These are phyloP conservation scores for Megamerina dolium DNA, from an alignment of 2,888 invertebrate genomes.

Conservation along the genomic window DNA sequence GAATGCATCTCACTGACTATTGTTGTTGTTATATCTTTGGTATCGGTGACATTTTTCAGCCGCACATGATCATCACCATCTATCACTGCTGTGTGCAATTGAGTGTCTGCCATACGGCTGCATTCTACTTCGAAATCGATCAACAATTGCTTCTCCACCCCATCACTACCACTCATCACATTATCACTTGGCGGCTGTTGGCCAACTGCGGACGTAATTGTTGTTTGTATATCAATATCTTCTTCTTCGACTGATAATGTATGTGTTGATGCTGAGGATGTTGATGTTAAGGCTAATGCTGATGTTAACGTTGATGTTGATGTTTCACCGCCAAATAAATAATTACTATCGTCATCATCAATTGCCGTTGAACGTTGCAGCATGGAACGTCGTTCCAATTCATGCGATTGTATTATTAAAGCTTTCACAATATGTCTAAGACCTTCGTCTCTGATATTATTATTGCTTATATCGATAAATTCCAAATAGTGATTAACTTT, in stretches of 20 bases:
- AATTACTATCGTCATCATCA: constrained; percentile 34
- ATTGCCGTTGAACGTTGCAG: constrained; percentile 36
- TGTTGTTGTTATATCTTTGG: constrained; percentile 4
- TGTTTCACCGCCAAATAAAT: constrained; percentile 21
- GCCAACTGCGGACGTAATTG: not conserved
- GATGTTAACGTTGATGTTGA: not conserved
- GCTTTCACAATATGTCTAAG: constrained; percentile 68
- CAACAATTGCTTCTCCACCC: constrained; percentile 1
- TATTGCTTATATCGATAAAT: constrained; percentile 74
- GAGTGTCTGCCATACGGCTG: not conserved
- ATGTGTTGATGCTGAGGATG: constrained; percentile 16
- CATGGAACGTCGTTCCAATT: constrained; percentile 37
- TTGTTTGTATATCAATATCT: not conserved
- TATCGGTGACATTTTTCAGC: not conserved
- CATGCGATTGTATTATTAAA: constrained; percentile 59
- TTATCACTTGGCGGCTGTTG: not conserved
- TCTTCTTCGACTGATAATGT: constrained; percentile 5
- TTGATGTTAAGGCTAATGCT: constrained; percentile 6
- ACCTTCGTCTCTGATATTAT: constrained; percentile 59
- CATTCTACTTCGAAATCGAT: constrained; percentile 8
- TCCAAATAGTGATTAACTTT: constrained; percentile 69
- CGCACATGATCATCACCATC: too few species aligned
- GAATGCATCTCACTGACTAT: not conserved
- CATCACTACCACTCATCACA: not conserved
- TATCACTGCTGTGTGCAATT: not conserved